phyloP scores from a whole-genome alignment of 92 coral and sea anemone species.

The Heliopora coerulea region DNA sequence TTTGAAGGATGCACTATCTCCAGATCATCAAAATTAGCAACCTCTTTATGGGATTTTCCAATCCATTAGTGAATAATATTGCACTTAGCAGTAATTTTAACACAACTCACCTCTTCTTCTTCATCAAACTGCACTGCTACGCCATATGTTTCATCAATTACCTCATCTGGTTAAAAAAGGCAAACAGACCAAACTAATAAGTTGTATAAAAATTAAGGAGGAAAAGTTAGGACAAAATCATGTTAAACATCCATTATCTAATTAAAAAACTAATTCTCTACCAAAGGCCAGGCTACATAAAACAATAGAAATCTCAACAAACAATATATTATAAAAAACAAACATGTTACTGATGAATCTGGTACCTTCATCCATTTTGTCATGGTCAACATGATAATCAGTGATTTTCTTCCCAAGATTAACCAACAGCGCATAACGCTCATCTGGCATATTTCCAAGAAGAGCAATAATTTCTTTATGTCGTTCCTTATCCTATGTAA shows the following conservation, averaged over 20 bases:
- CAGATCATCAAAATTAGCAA: no score
- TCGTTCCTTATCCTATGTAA: conserved; percentile 92
- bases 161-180: conserved; percentile 63
- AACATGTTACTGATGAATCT: background rate
- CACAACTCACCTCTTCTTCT: conserved; percentile 75
- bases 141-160: conserved; percentile 98
- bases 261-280: no score
- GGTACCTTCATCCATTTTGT: conserved; percentile 65
- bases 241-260: no score
- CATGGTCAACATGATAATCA: conserved; percentile 83
- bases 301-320: background rate
- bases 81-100: no score
- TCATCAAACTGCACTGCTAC: conserved; percentile 99
- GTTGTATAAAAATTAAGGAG: no score
- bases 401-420: conserved; percentile 98
- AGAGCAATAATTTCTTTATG: conserved; percentile 85
- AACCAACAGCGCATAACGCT: conserved; percentile 85
- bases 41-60: no score
- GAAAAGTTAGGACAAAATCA: no score
- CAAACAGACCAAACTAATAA: background rate
- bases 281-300: background rate
- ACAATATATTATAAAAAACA: background rate
- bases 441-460: conserved; percentile 91
- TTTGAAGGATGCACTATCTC: no score
- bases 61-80: no score